Evolutionary conservation across 2,888 invertebrate genomes (phyloP).

Genomic region (Rhogogaster chlorosoma): DNA sequence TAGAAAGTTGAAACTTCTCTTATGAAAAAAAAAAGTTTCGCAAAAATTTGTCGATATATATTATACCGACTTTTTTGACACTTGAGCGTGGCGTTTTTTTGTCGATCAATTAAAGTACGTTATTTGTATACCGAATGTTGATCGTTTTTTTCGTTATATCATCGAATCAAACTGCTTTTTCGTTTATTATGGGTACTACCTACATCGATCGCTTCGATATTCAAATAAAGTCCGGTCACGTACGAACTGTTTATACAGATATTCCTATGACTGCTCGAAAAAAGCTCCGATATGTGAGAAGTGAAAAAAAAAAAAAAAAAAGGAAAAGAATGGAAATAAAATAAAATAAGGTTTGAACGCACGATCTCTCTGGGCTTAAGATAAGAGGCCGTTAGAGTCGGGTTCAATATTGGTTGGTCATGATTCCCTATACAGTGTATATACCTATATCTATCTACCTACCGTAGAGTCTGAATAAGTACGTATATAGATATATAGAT

Average conservation of each 20-base stretch:
- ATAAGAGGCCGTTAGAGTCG: slow-evolving; percentile 7
- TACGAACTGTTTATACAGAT: not conserved
- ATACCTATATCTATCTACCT: not conserved
- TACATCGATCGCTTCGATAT: not conserved
- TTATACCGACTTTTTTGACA: too few species aligned
- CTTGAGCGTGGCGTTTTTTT: not conserved
- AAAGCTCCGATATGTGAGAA: not conserved
- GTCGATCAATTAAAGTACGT: not conserved
- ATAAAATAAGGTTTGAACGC: not conserved
- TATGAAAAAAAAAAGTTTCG: too few species aligned
- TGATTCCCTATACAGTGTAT: not conserved
- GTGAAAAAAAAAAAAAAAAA: not conserved
- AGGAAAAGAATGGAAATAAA: not conserved
- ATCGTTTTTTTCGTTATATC: not conserved
- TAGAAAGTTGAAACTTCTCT: too few species aligned
- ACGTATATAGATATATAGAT: not conserved
- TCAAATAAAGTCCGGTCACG: not conserved
- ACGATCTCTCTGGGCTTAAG: not conserved
- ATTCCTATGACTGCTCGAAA: not conserved
- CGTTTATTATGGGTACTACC: not conserved
- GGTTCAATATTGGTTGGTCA: slow-evolving; percentile 10
- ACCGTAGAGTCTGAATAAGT: not conserved
- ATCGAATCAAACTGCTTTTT: not conserved
- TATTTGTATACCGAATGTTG: not conserved
- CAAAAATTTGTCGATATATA: too few species aligned